A percentile compares a stretch with the other conserved stretches of the same genome.
These are phyloP conservation scores for Pheosia tremula DNA, from an alignment of 2,888 invertebrate species.

Conservation along the genomic window DNA sequence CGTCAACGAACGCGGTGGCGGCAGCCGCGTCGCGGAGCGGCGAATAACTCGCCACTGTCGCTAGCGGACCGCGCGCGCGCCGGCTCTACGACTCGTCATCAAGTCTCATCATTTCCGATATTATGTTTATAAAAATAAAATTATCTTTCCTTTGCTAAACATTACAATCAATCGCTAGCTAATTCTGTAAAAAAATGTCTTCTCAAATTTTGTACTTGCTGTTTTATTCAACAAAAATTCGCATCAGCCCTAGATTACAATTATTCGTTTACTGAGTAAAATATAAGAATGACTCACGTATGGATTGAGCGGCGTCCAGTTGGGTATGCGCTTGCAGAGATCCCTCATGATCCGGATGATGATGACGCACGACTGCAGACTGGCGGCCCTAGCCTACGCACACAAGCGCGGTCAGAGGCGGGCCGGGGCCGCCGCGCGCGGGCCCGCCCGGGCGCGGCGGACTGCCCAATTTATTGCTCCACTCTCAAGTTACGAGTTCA, in stretches of 20 bases:
- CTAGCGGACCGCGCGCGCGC: conserved; percentile 14
- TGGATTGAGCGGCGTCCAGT: conserved; percentile 96
- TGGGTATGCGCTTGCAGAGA: conserved; percentile 96
- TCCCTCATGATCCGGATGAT: conserved; percentile 98
- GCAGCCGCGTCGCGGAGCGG: conserved; percentile 17
- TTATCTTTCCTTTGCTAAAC: no score
- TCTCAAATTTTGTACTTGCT: no score
- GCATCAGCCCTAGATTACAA: no score
- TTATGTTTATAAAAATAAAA: not conserved
- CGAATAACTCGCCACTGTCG: conserved; percentile 49
- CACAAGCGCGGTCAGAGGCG: conserved; percentile 21
- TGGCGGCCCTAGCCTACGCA: conserved; percentile 95
- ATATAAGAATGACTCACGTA: conserved; percentile 88
- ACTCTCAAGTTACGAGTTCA: conserved; percentile 29
- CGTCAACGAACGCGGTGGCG: conserved; percentile 36
- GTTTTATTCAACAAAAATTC: no score
- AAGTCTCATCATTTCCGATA: conserved; percentile 56
- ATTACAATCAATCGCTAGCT: no score
- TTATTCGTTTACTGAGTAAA: no score
- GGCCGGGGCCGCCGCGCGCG: conserved; percentile 16
- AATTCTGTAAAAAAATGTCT: no score
- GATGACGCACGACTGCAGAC: conserved; percentile 97
- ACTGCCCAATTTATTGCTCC: conserved; percentile 53
- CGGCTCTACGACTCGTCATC: conserved; percentile 66
- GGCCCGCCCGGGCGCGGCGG: conserved; percentile 11